Percentiles rank a stretch among this genome's conserved stretches.
phyloP scores from a whole-genome alignment of 1,140 invertebrate species.

The Pachypeltis micranthus region DNA sequence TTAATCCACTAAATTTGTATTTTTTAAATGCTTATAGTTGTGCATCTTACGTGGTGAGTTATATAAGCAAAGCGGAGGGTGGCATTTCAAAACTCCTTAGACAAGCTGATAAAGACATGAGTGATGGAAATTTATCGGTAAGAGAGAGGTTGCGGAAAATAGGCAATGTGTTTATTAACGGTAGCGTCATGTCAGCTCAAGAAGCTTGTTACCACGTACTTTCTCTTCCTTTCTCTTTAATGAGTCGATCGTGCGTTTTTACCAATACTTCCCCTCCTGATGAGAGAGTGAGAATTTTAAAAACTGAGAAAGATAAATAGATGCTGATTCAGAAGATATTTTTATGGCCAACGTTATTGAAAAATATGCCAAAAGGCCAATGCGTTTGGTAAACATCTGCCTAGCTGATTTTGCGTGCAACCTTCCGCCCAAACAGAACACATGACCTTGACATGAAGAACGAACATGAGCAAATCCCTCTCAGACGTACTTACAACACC shows the following conservation, averaged over 20 bases:
- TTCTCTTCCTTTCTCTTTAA: background rate
- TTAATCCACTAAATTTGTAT: too few species aligned
- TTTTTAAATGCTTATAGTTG: background rate
- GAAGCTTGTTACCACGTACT: background rate
- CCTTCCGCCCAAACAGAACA: background rate
- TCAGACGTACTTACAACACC: background rate
- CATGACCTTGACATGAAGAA: background rate
- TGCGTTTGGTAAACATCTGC: background rate
- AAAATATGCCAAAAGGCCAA: background rate
- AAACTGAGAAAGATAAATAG: background rate
- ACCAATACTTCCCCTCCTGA: too few species aligned
- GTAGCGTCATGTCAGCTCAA: too few species aligned
- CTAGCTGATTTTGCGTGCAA: background rate
- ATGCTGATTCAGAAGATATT: background rate
- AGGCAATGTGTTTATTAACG: too few species aligned
- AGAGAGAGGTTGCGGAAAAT: background rate
- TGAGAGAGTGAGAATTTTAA: too few species aligned
- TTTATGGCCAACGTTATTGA: background rate
- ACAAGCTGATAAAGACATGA: too few species aligned
- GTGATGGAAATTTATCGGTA: background rate
- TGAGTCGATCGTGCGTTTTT: too few species aligned
- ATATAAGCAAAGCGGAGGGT: constrained; percentile 4
- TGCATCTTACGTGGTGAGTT: background rate
- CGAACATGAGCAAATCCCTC: background rate
- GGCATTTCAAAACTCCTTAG: background rate